Evolutionary conservation across 2,888 invertebrate species (phyloP), one percentile per base, ranked within the genome.

Genomic region (Noctua pronuba): DNA sequence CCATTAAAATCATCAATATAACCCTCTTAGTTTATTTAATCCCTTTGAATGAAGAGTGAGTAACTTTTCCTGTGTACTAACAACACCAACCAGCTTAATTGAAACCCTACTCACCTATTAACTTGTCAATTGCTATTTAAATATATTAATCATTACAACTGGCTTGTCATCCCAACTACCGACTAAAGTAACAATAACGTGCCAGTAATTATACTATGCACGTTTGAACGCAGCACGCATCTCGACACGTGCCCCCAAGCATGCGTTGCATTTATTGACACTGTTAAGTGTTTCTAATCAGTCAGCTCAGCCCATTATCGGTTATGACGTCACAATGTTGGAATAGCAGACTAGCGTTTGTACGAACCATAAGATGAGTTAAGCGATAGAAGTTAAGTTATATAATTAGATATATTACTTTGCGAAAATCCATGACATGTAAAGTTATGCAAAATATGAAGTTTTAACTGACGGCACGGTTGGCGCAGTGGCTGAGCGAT

Each of bases 161-260:
- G 13, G 21, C 35, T 49, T 62, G 65, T 85, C 69, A 82, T 70
- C 66, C 13, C n/a, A 55, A 62, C 49, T 75, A 52, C 31, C 38
- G 64, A 55, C 24, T 64, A 49, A 52, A 77, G 71, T 67, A 66
- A 13, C 5, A 60, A 65, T 58, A 86, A 86, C 84, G 84, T 77
- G 79, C 41, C 24, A 49, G 41, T 79, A 55, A 84, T 84, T 74
- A 86, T 38, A 67, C 72, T 68, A 68, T 18, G 65, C 80, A 65
- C 80, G 84, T 86, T 83, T 86, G 2, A 78, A 64, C 35, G 41
- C 58, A 58, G 60, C 83, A 84, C 71, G 84, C 58, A 44, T 6
- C 2, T 5, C 3, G 28, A 44, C 83, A 83, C 83, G 83, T 84
- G 83, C 35, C 10, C 44, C 1, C 1, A 44, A 69, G 35, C 84